Conservation (phyloP, 2,888 invertebrate genomes). For the Aspidiotus destructor region DNA sequence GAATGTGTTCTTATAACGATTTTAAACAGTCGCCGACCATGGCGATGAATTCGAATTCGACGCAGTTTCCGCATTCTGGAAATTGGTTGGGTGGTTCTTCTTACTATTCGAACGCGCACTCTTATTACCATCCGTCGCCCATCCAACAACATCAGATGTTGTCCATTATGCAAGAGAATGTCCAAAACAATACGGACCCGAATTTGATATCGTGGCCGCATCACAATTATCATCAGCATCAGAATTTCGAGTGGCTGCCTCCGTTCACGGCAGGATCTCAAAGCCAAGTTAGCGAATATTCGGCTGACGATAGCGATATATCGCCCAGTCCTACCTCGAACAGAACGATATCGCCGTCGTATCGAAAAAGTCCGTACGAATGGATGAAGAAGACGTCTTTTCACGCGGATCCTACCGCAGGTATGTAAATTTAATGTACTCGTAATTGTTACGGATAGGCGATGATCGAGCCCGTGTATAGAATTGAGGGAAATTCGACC, state of each 20-base stretch:
- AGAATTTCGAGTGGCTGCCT: constrained; percentile 23
- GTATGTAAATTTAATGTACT: background rate
- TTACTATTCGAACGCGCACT: constrained; percentile 11
- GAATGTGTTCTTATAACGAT: constrained; percentile 11
- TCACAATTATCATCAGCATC: constrained; percentile 24
- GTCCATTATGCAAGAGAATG: constrained; percentile 22
- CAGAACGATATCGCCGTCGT: constrained; percentile 41
- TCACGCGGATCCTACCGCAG: constrained; percentile 20
- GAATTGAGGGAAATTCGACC: too few species aligned
- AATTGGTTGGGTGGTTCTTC: constrained; percentile 15
- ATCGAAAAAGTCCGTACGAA: constrained; percentile 68
- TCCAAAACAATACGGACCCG: constrained; percentile 9
- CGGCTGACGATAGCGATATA: constrained; percentile 30
- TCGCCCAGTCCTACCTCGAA: constrained; percentile 29
- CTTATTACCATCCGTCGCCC: constrained; percentile 13
- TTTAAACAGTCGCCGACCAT: constrained; percentile 10
- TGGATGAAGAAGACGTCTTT: constrained; percentile 62
- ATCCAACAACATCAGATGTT: constrained; percentile 28
- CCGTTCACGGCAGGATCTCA: constrained; percentile 7
- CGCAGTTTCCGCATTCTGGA: constrained; percentile 11
- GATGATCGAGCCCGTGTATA: too few species aligned
- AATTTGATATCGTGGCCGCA: constrained; percentile 26
- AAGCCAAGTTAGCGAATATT: constrained; percentile 27
- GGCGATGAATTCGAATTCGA: background rate
- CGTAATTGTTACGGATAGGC: too few species aligned